A percentile compares a stretch with the other conserved stretches of the same genome.
Evolutionary conservation across 1,140 invertebrate species (phyloP).

Genomic region (Calliopsis andreniformis): DNA sequence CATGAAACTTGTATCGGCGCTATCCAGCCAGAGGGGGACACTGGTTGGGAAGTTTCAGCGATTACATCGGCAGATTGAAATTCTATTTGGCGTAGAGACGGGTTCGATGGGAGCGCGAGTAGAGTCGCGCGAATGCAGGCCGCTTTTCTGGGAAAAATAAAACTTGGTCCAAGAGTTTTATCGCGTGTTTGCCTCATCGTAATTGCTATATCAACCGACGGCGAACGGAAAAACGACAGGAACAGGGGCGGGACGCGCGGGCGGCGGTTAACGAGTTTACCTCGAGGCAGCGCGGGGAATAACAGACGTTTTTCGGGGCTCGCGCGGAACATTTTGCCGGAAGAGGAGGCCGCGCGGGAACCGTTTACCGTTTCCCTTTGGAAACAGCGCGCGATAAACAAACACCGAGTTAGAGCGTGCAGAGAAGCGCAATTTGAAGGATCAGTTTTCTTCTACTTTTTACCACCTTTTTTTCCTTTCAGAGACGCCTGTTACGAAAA

Average conservation of each 20-base stretch:
- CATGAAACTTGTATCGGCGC: slow-evolving; percentile 44
- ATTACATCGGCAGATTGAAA: slow-evolving; percentile 47
- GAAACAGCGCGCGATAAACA: slow-evolving; percentile 15
- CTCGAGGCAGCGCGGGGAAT: slow-evolving; percentile 32
- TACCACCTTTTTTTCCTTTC: not conserved
- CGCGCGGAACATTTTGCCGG: slow-evolving; percentile 19
- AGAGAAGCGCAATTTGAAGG: slow-evolving; percentile 11
- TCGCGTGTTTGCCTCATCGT: slow-evolving; percentile 52
- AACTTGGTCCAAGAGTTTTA: slow-evolving; percentile 47
- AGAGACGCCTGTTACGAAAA: too few relatives aligned
- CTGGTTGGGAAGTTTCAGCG: slow-evolving; percentile 38
- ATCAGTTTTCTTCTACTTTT: slow-evolving; percentile 26
- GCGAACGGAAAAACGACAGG: not conserved
- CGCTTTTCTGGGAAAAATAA: slow-evolving; percentile 33
- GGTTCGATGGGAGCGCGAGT: slow-evolving; percentile 32
- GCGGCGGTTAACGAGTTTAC: slow-evolving; percentile 53
- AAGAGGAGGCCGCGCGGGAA: slow-evolving; percentile 17
- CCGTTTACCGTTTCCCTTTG: slow-evolving; percentile 31
- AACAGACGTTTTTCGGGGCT: slow-evolving; percentile 31
- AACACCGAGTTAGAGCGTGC: not conserved
- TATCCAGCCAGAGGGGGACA: slow-evolving; percentile 21
- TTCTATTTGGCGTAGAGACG: slow-evolving; percentile 37
- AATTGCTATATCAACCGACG: slow-evolving; percentile 50
- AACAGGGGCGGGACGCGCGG: not conserved
- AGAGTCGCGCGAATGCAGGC: slow-evolving; percentile 5